These are phyloP conservation scores for Pristionchus mayeri DNA, from an alignment of 2,888 invertebrate genomes.

Conservation along the genomic window DNA sequence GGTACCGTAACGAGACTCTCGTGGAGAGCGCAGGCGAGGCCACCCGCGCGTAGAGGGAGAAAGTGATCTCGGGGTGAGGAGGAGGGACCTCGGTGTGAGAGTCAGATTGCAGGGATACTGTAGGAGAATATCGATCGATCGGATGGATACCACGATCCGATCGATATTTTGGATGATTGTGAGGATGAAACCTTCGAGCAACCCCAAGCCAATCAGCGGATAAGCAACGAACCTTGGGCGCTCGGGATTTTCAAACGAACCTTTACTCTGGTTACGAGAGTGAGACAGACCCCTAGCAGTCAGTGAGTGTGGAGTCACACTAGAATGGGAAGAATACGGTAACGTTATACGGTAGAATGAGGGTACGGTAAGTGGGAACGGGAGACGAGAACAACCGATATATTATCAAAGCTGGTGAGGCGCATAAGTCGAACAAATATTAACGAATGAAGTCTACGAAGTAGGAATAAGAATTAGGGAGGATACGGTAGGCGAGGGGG, in stretches of 20 bases:
- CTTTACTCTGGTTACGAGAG: constrained; percentile 7
- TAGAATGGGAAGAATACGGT: constrained; percentile 26
- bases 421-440: background rate
- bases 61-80: no score
- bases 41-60: background rate
- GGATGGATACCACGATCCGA: constrained; percentile 28
- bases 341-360: background rate
- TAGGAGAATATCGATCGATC: background rate
- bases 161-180: no score
- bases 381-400: background rate
- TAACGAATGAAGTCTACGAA: background rate
- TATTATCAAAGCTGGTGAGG: background rate
- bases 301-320: background rate
- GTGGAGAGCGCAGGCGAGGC: background rate
- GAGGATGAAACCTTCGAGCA: no score
- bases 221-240: constrained; percentile 29
- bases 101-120: background rate
- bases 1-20: constrained; percentile 32
- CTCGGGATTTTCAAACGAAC: constrained; percentile 23
- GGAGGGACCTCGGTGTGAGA: background rate
- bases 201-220: background rate
- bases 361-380: background rate
- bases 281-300: background rate
- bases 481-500: background rate
- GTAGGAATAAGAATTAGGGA: background rate